Percentiles rank a stretch among this genome's conserved stretches.
Evolutionary conservation across 92 coral and sea anemone species (phyloP).

Genomic region (Epizoanthus stellaris): DNA sequence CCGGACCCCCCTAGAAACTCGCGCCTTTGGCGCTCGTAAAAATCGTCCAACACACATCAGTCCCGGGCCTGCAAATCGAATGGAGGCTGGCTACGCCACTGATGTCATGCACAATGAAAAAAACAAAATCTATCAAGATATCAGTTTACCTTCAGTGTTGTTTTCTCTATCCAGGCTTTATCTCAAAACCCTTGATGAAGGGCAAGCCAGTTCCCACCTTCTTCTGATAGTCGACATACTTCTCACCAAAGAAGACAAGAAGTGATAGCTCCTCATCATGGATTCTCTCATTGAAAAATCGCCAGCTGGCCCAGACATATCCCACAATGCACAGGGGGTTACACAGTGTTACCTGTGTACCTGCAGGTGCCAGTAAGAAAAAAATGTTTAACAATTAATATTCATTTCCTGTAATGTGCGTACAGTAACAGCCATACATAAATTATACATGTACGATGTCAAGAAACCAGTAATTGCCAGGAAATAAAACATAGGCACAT

Average conservation of each 20-base stretch:
- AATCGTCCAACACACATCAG: too few species aligned
- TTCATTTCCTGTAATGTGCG: background rate
- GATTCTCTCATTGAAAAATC: slow-evolving; percentile 87
- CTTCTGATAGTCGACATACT: slow-evolving; percentile 85
- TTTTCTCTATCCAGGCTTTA: slow-evolving; percentile 14
- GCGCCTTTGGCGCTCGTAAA: too few species aligned
- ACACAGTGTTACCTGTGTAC: slow-evolving; percentile 86
- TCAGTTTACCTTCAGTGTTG: too few species aligned
- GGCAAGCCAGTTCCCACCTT: slow-evolving; percentile 93
- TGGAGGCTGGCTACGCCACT: too few species aligned
- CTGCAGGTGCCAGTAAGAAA: slow-evolving; percentile 31
- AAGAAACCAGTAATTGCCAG: too few species aligned
- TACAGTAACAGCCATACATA: too few species aligned
- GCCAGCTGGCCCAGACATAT: slow-evolving; percentile 87
- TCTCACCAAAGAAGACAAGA: slow-evolving; percentile 79
- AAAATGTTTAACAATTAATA: background rate
- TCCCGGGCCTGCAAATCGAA: too few species aligned
- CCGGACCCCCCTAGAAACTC: too few species aligned
- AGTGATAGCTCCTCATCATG: slow-evolving; percentile 83
- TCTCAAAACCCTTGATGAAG: slow-evolving; percentile 77
- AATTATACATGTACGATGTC: too few species aligned
- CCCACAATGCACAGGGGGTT: slow-evolving; percentile 90
- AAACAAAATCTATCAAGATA: too few species aligned
- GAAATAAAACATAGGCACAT: too few species aligned
- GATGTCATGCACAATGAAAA: too few species aligned